Evolutionary conservation across 2,797 vertebrate species (phyloP).

Genomic region (Coregonus suidteri): DNA sequence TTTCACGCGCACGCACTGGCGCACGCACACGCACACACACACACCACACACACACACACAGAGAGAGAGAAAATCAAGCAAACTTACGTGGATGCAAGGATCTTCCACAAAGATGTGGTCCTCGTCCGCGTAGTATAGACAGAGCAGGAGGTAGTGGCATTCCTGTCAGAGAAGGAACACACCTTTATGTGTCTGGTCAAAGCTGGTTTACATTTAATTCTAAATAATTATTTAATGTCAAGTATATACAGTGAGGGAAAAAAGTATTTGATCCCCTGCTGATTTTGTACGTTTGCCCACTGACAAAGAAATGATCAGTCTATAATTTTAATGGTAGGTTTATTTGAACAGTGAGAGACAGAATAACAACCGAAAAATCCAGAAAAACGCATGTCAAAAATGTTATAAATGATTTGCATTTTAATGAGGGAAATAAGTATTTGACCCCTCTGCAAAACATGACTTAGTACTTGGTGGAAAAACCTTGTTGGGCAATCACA

Average conservation of each 20-base stretch:
- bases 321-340: too few relatives aligned
- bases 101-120: slow-evolving; percentile 32
- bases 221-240: neutral
- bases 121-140: slow-evolving; percentile 44
- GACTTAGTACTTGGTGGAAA: too few relatives aligned
- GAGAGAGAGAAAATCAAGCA: neutral
- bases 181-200: neutral
- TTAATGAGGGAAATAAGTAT: too few relatives aligned
- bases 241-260: neutral
- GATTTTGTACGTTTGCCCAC: too few relatives aligned
- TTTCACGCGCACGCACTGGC: neutral
- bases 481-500: too few relatives aligned
- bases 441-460: too few relatives aligned
- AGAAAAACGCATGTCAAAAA: too few relatives aligned
- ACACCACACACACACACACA: neutral
- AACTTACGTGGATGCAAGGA: slow-evolving; percentile 50
- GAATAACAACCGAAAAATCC: too few relatives aligned
- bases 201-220: neutral
- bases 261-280: too few relatives aligned
- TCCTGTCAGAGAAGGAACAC: slow-evolving; percentile 26
- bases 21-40: neutral
- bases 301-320: too few relatives aligned
- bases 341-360: too few relatives aligned
- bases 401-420: too few relatives aligned
- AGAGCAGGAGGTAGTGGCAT: slow-evolving; percentile 65